Base-by-base conservation (phyloP, 1,140 invertebrate species). In the Acyrthosiphon pisum region DNA sequence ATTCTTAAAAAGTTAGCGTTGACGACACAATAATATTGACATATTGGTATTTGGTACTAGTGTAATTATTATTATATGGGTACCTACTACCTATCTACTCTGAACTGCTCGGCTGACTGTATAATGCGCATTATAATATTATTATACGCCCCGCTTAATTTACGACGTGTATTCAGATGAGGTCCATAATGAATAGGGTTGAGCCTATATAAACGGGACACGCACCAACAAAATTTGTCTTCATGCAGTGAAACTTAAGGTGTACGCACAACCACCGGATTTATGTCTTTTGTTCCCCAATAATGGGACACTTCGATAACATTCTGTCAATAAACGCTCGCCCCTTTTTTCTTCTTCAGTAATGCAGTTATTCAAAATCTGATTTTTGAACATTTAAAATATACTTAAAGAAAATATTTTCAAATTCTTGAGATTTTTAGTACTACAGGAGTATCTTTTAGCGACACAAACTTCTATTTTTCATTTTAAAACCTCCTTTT, bases 151-250 rank as follows among this genome's bases (percentile, higher is more conserved):
- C 30, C 4, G 23, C 48, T 11, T 53, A 89, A 30, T 89, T 89
- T 89, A 89, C 20, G n/a, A 88, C 48, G 6, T 46, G 18, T 37
- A 22, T 46, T 14, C 14, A 76, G 60, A 76, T 76, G n/a, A 88
- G 9, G 30, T 22, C 14, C 30, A 22, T 37, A 88, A 56, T 89
- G 0, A 20, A 35, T 56, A 56, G 50, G 50, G 48, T 37, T 56
- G 50, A 50, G 48, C 87, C n/a, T 53, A 53, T 53, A 53, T 37
- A 41, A 1, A n/a, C n/a, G 35, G 53, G 53, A 90, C 35, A 26
- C 23, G 37, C 30, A 37, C 88, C 88, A 90, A 90, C 30, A 22
- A 30, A 60, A 90, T 90, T 60, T 44, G 88, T 90, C 88, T 26
- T 90, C 23, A 4, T n/a, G 30, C 8, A 44, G 23, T 0, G 3